These are phyloP conservation scores for Zaprionus kolodkinae DNA, from an alignment of 1,140 invertebrate genomes.

Conservation along the genomic window DNA sequence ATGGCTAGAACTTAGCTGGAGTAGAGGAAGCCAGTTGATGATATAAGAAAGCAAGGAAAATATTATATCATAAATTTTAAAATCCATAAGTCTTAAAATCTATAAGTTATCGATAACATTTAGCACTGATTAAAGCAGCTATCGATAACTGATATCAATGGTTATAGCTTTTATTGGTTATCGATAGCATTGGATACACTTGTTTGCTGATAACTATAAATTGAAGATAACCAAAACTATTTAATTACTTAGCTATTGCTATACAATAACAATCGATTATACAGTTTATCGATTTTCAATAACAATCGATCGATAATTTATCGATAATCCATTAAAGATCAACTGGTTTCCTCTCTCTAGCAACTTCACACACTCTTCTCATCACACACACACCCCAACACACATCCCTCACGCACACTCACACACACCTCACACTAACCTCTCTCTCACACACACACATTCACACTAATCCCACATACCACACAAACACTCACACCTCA, in stretches of 20 bases:
- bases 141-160: too few relatives aligned
- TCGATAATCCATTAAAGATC: not conserved
- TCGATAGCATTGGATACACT: too few relatives aligned
- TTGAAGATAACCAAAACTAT: not conserved
- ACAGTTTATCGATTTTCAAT: not conserved
- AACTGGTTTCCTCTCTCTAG: not conserved
- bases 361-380: slow-evolving; percentile 7
- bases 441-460: slow-evolving; percentile 12
- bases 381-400: slow-evolving; percentile 10
- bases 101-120: too few relatives aligned
- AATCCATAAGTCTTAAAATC: not conserved
- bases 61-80: not conserved
- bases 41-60: not conserved
- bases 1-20: not conserved
- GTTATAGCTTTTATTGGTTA: too few relatives aligned
- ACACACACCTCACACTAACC: slow-evolving; percentile 13
- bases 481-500: slow-evolving; percentile 1
- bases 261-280: not conserved
- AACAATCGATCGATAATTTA: not conserved
- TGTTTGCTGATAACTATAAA: too few relatives aligned
- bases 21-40: slow-evolving; percentile 12
- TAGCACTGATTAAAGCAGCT: too few relatives aligned
- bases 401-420: slow-evolving; percentile 17
- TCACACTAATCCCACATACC: not conserved
- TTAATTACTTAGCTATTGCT: not conserved